Evolutionary conservation across 2,113 vertebrate species (phyloP), one percentile per base, ranked within the genome.

Genomic region (Porphyrio hochstetteri): DNA sequence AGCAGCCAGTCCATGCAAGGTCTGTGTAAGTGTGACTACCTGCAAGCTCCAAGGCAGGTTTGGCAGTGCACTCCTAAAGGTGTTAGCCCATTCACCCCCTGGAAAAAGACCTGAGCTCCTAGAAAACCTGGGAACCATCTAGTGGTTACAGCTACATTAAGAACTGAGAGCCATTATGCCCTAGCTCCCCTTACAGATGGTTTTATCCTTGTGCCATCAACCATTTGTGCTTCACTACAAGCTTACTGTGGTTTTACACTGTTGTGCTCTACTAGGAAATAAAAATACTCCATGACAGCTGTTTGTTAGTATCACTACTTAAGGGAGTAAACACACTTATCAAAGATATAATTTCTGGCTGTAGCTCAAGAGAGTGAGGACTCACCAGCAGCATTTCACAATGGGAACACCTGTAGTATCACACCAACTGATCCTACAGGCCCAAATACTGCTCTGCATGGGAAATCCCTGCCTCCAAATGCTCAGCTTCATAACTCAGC

Each of bases 1-100:
- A 69, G 1, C 72, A 69, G 83, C 36, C 44, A 20, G 14, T 9
- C 52, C 60, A 13, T 0, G 0, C 0, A 0, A 81, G 35, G 8
- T 1, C 59, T 28, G 38, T 3, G 28, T 0, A 9, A 67, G 20
- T 29, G 3, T 55, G 7, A 19, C 17, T 75, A 52, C 42, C 79
- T 57, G 27, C 56, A 53, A 23, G n/a, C 25, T 70, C 40, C 86
- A 28, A 6, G 52, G 60, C 33, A 29, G 50, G 33, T 38, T 13
- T 11, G 17, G 64, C 6, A 7, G 38, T 5, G 1, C 24, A 3
- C 55, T 57, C n/a, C 14, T 12, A 16, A 57, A 70, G n/a, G 10
- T 50, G 48, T 28, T 21, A 10, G 28, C 68, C 0, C 0, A 16
- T 31, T 44, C 53, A 15, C 24, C n/a, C 42, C 67, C 55, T n/a